Base-by-base conservation (phyloP, 1,140 invertebrate species). In the Drosophila ironensis region DNA sequence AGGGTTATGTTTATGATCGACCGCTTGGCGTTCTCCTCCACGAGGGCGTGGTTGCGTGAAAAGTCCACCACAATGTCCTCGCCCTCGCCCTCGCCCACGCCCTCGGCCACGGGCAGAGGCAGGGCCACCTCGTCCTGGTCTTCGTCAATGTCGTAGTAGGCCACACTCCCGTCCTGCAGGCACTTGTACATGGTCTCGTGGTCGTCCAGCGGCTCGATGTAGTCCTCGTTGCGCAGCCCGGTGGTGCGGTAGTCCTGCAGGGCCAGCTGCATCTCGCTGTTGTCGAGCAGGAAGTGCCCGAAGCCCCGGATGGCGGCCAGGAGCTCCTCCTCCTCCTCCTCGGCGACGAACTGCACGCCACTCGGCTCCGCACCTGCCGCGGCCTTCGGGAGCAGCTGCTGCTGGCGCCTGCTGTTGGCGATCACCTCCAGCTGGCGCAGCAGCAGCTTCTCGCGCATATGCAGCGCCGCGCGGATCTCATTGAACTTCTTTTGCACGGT, bases 381-480 rank as follows among this genome's bases (percentile, higher is more conserved):
- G 7, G 64, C 17, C 30, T 59, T 72, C 0, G 70, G 53, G 41
- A 71, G n/a, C n/a, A n/a, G 35, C 41, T 70, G 69, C 40, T 72
- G 68, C 25, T 72, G 68, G 19, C 92, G 66, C 20, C 91, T 90
- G 35, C 91, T 91, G 30, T 81, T 90, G 11, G 91, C 90, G 14
- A 93, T 87, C 6, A 91, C 92, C 53, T 93, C 92, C 3, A 92
- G 86, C 75, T 92, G 92, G 6, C 92, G 90, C 2, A 92, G 68
- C 11, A 93, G 84, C 69, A 92, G 88, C 38, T 90, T 92, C 53
- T 93, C 92, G 61, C 92, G 87, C 44, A 90, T 90, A 63, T 89
- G 86, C 14, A 93, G 53, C 0, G 88, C 87, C 28, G 91, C 88
- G 9, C 86, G 77, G 9, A 92, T 66, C 44, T 90, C 87, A 27